These are phyloP conservation scores for Eurois occulta DNA, from an alignment of 2,888 invertebrate species.

Conservation along the genomic window DNA sequence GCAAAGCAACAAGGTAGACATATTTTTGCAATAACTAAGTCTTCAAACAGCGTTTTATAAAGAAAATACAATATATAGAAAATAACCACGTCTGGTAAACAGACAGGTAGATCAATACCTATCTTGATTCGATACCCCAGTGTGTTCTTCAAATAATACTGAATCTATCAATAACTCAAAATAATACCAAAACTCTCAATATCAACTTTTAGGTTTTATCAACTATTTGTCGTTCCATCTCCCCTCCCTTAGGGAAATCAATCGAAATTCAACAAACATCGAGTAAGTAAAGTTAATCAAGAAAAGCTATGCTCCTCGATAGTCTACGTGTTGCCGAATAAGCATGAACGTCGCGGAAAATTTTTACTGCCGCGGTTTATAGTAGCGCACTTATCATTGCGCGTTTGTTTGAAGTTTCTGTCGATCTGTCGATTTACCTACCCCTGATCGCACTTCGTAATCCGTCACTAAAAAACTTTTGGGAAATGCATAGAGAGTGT, in stretches of 20 bases:
- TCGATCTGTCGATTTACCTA: neutral
- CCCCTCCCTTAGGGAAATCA: slow-evolving; percentile 42
- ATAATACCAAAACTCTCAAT: slow-evolving; percentile 4
- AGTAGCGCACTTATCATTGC: neutral
- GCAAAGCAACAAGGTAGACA: neutral
- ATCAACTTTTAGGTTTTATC: slow-evolving; percentile 27
- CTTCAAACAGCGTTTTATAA: neutral
- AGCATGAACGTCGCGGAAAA: neutral
- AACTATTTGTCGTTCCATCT: slow-evolving; percentile 33
- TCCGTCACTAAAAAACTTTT: neutral
- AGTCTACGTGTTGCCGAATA: neutral
- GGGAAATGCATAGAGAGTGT: neutral
- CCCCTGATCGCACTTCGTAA: neutral
- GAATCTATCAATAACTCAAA: slow-evolving; percentile 26
- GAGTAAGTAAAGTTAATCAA: neutral
- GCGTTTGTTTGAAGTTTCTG: neutral
- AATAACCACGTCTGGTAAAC: neutral
- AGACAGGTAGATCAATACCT: slow-evolving; percentile 22
- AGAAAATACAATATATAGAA: neutral
- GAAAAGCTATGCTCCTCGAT: neutral
- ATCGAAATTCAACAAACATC: slow-evolving; percentile 19
- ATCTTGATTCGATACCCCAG: slow-evolving; percentile 19
- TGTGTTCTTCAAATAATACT: slow-evolving; percentile 18
- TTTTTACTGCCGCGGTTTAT: neutral
- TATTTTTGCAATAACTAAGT: neutral